Percentiles rank a stretch among this genome's conserved stretches.
phyloP scores from a whole-genome alignment of 2,797 vertebrate species.

The Salmo trutta region DNA sequence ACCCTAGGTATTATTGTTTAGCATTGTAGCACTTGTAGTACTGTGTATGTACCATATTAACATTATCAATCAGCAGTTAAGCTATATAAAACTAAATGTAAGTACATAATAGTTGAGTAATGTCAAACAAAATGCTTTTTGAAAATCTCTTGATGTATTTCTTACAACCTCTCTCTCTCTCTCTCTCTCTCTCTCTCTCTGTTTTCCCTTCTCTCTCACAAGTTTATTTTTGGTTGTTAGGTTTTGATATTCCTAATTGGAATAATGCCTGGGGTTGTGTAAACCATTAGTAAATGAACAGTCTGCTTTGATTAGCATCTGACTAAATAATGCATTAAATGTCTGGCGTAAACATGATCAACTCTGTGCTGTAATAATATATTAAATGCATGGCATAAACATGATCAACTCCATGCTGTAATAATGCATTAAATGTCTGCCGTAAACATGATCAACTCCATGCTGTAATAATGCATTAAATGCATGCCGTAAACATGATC shows the following conservation, averaged over 20 bases:
- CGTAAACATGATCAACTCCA: too few relatives aligned
- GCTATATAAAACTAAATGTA: too few relatives aligned
- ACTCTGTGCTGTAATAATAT: too few relatives aligned
- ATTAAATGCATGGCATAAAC: too few relatives aligned
- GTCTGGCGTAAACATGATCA: constrained; percentile 72
- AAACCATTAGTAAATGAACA: constrained; percentile 98
- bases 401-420: too few relatives aligned
- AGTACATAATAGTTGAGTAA: too few relatives aligned
- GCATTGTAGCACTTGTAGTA: background rate
- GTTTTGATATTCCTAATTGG: constrained; percentile 88
- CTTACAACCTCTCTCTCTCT: constrained; percentile 2
- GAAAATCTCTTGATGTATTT: background rate
- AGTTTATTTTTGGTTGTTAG: constrained; percentile 65
- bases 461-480: constrained; percentile 90
- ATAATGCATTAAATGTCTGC: too few relatives aligned
- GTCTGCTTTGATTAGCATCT: constrained; percentile 96
- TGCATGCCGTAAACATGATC: constrained; percentile 75
- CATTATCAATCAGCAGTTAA: constrained; percentile 51
- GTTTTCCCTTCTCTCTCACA: constrained; percentile 40
- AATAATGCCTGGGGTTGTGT: constrained; percentile 88
- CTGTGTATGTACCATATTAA: constrained; percentile 49
- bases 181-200: constrained; percentile 28
- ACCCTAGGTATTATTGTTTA: background rate
- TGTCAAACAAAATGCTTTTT: too few relatives aligned
- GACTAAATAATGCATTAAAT: constrained; percentile 98